Conservation (phyloP, 2,888 invertebrate genomes). For the Napeogenes sylphis region DNA sequence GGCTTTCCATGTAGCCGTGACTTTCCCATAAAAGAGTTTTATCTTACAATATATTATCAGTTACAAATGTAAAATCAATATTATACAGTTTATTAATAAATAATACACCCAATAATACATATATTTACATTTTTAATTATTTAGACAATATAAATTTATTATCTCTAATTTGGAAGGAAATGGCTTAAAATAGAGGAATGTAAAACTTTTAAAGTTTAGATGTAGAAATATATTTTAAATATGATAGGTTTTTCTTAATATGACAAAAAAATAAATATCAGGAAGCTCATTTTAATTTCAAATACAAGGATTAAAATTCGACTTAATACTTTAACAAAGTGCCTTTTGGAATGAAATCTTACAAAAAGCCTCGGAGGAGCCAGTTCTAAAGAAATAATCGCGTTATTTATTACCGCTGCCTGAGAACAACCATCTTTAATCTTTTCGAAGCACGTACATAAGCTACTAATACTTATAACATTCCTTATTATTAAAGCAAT, state of each 20-base stretch:
- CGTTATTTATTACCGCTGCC: slow-evolving; percentile 71
- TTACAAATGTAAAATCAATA: slow-evolving; percentile 3
- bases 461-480: slow-evolving; percentile 13
- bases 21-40: slow-evolving; percentile 19
- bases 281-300: slow-evolving; percentile 27
- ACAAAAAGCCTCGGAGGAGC: slow-evolving; percentile 53
- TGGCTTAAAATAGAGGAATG: too few species aligned
- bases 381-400: slow-evolving; percentile 71
- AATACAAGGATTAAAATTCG: slow-evolving; percentile 26
- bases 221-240: too few species aligned
- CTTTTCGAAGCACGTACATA: slow-evolving; percentile 59
- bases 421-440: slow-evolving; percentile 67
- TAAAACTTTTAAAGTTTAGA: too few species aligned
- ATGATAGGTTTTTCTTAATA: slow-evolving; percentile 3
- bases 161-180: too few species aligned
- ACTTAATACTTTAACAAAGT: slow-evolving; percentile 60
- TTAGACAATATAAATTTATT: neutral
- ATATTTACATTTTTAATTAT: neutral
- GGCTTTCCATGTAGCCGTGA: slow-evolving; percentile 38
- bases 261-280: slow-evolving; percentile 16
- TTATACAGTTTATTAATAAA: neutral
- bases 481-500: slow-evolving; percentile 4
- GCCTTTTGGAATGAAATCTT: slow-evolving; percentile 56
- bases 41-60: neutral
- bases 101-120: neutral